A percentile compares a stretch with the other conserved stretches of the same genome.
Conservation (phyloP, 2,113 vertebrate genomes). For the Bos taurus region ARS-UCD2.0 NC_037329.1:109211001-109211500, state of each 20-base stretch:
- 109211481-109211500: constrained; percentile 47
- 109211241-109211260: neutral
- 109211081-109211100: constrained; percentile 27
- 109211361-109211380: neutral
- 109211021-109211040: neutral
- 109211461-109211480: neutral
- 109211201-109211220: neutral
- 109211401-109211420: neutral
- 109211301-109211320: neutral
- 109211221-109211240: neutral
- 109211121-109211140: neutral
- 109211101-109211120: constrained; percentile 40
- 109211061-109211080: neutral
- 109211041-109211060: constrained; percentile 16
- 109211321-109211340: neutral
- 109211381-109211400: neutral
- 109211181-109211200: neutral
- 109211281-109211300: neutral
- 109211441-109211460: constrained; percentile 55
- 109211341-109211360: neutral
- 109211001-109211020: constrained; percentile 48
- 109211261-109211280: neutral
- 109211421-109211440: neutral
- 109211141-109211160: constrained; percentile 34
- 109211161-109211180: neutral